Base-by-base conservation (phyloP, 2,113 vertebrate species). In the Notiomystis cincta region DNA sequence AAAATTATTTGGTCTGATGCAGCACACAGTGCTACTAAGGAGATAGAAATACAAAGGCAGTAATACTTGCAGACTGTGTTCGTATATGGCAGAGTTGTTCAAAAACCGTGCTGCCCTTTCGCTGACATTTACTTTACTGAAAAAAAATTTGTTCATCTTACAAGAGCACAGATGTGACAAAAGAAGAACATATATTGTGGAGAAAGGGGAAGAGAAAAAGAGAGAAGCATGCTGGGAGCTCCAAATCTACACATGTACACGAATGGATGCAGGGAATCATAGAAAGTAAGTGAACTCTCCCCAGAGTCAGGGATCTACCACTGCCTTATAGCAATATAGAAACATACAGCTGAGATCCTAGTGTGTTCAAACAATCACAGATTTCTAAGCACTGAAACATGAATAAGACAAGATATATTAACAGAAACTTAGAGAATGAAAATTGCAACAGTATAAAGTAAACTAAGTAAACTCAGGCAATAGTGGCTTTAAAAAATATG, bases 171-270 rank as follows among this genome's bases (percentile, higher is more conserved):
- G 47, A 40, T 3, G 16, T 8, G 48, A 62, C 27, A 80, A 82
- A 83, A 19, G 10, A 66, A 77, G 35, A 48, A 53, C 42, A 37
- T 13, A 7, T 22, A 40, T n/a, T 65, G 14, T 30, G 27, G 5
- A 24, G 56, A 35, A 7, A 31, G 8, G 50, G 37, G 50, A 22
- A 42, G 24, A 33, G 4, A 56, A 8, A 40, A 16, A 38, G 10
- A n/a, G 4, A 72, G 35, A 86, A 86, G 16, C 5, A 9, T 21
- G 13, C 17, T 60, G 22, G 27, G 7, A 76, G 35, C 4, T 56
- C 12, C 30, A 79, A 47, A 50, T 11, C 17, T n/a, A 38, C 21
- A 33, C 1, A 0, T 16, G 9, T 38, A 8, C 1, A 2, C 40
- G n/a, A 18, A 19, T 11, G 10, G 17, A 58, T 45, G 13, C 6